Evolutionary conservation across 2,888 invertebrate species (phyloP), one percentile per base, ranked within the genome.

Genomic region (Desoria tigrina): DNA sequence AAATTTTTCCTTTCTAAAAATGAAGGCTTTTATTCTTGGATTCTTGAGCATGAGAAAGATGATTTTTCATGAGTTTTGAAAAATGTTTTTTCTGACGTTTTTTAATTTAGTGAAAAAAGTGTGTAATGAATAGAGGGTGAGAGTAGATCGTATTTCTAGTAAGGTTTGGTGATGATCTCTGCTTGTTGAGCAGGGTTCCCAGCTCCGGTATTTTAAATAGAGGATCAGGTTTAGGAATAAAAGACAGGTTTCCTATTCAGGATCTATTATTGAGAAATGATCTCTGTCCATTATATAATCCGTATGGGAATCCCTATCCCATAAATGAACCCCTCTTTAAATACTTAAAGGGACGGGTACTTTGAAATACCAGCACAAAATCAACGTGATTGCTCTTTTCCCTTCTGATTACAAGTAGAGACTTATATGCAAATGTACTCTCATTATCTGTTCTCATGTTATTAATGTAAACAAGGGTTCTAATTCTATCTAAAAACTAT

Each of bases 121-220:
- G n/a, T n/a, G n/a, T n/a, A n/a, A n/a, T n/a, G n/a, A n/a, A 6
- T 45, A 11, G 6, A 11, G 45, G n/a, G 21, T 4, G 51, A 51
- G 45, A 51, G 51, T 51, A 21, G 56, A 57, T 57, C 39, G 56
- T 18, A 39, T 57, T 57, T 57, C 56, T n/a, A n/a, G n/a, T n/a
- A n/a, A n/a, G n/a, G n/a, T n/a, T n/a, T n/a, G n/a, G n/a, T n/a
- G n/a, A n/a, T n/a, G n/a, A n/a, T n/a, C n/a, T n/a, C n/a, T n/a
- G n/a, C n/a, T n/a, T n/a, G n/a, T n/a, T n/a, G n/a, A n/a, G n/a
- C n/a, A n/a, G 28, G 32, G 32, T 32, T 32, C 32, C 32, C 32
- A 32, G 4, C 6, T 32, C 32, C 11, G 32, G 11, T n/a, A n/a
- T n/a, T n/a, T n/a, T n/a, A n/a, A n/a, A n/a, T n/a, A n/a, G n/a